Evolutionary conservation across 2,888 invertebrate species (phyloP), one percentile per base, ranked within the genome.

Genomic region (Scaptomyza tumidula): DNA sequence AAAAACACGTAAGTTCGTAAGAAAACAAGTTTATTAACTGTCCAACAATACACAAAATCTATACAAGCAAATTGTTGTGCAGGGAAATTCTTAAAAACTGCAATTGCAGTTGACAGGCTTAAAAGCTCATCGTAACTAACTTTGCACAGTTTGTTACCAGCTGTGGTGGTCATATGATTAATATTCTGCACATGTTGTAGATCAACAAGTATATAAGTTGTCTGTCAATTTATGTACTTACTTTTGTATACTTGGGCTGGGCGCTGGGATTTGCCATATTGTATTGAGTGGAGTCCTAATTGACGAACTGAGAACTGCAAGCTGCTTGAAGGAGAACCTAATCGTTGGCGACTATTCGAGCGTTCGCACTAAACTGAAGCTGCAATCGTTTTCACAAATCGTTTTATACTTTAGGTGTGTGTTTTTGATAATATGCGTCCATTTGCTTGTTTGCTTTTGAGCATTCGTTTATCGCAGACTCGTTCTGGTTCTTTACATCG

Each of bases 231-330:
- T 46, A 37, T 55, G 16, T 16, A 82, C 88, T 75, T 52, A 89
- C 85, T 71, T 89, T 79, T 54, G 85, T 86, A 43, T 86, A 89
- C 46, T 89, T 82, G 46, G 85, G 85, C 54, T 75, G 58, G 19
- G 71, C 68, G 29, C 72, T 80, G 27, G 86, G 59, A 65, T 87
- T 66, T 41, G 89, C 87, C 85, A 85, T 85, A 43, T 63, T 88
- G 69, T 48, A 39, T 41, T 24, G 35, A 5, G 14, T 11, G 9
- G n/a, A n/a, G 9, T 35, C 35, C 11, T 35, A 6, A n/a, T 11
- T 44, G 29, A 54, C 14, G 39, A 10, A 27, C 27, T 6, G 14
- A 5, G 11, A 35, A 10, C 48, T 54, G 54, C 9, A 31, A 39
- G 7, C 58, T 43, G 45, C 24, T 41, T 10, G 9, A 39, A 56